Conservation (phyloP, 2,888 invertebrate species). For the Galeopsomyia nigrocyanea region DNA sequence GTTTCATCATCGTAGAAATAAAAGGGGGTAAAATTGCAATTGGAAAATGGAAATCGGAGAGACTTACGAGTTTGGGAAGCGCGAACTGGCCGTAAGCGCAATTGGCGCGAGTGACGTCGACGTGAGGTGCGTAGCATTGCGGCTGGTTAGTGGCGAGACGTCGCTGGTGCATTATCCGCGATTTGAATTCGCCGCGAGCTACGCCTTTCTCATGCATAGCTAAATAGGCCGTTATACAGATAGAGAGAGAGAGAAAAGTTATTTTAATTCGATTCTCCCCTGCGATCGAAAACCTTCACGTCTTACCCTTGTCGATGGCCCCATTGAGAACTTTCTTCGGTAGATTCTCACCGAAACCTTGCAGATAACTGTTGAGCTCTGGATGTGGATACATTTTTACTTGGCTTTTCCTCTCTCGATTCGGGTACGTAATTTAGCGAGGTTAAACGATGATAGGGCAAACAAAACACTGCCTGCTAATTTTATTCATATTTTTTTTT, state of each 20-base stretch:
- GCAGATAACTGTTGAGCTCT: conserved; percentile 47
- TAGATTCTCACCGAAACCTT: conserved; percentile 38
- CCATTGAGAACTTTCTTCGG: conserved; percentile 64
- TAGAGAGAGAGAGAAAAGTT: no score
- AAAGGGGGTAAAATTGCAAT: not conserved
- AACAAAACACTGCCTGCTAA: conserved; percentile 26
- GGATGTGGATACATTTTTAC: conserved; percentile 49
- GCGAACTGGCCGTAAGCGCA: conserved; percentile 68
- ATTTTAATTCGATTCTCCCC: no score
- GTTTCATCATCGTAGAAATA: no score
- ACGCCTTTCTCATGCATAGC: conserved; percentile 54
- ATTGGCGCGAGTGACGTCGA: conserved; percentile 67
- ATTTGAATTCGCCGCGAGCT: conserved; percentile 60
- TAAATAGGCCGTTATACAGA: conserved; percentile 43
- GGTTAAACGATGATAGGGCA: not conserved
- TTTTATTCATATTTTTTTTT: conserved; percentile 37
- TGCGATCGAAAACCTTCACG: no score
- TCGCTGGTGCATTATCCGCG: conserved; percentile 58
- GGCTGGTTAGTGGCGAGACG: conserved; percentile 66
- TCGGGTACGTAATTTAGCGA: no score
- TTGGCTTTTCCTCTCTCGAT: not conserved
- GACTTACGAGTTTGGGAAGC: conserved; percentile 60
- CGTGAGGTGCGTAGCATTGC: conserved; percentile 65
- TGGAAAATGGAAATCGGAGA: not conserved
- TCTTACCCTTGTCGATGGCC: conserved; percentile 60